Conservation (phyloP, 2,888 invertebrate species). For the Caenorhabditis afra region DNA sequence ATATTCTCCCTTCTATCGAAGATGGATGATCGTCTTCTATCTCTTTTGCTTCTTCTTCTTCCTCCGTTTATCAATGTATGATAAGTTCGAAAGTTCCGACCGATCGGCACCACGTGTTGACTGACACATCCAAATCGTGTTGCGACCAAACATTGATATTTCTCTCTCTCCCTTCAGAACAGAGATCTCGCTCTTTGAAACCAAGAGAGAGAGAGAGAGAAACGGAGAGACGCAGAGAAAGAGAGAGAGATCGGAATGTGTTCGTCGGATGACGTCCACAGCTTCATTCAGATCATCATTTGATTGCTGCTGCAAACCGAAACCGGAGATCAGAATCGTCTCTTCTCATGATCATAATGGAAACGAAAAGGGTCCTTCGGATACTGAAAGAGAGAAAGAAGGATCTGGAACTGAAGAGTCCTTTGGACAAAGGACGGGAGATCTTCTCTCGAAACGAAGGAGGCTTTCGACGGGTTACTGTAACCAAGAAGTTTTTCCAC, state of each 20-base stretch:
- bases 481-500: too few relatives aligned
- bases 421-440: too few relatives aligned
- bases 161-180: too few relatives aligned
- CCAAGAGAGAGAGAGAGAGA: slow-evolving; percentile 15
- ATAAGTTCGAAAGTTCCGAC: slow-evolving; percentile 57
- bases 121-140: neutral
- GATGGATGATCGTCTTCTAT: neutral
- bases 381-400: neutral
- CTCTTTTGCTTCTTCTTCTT: slow-evolving; percentile 17
- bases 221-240: slow-evolving; percentile 12
- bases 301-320: too few relatives aligned
- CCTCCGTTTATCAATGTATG: slow-evolving; percentile 52
- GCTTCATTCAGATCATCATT: slow-evolving; percentile 45
- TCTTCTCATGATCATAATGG: slow-evolving; percentile 10
- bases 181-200: neutral
- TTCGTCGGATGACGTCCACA: slow-evolving; percentile 31
- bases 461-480: too few relatives aligned
- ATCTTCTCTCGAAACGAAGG: too few relatives aligned
- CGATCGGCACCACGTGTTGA: slow-evolving; percentile 47
- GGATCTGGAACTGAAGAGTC: neutral
- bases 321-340: slow-evolving; percentile 18
- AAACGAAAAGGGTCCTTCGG: neutral
- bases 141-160: slow-evolving; percentile 17
- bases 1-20: neutral
- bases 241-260: neutral